Evolutionary conservation across 2,888 invertebrate genomes (phyloP).

Genomic region (Arge pagana): DNA sequence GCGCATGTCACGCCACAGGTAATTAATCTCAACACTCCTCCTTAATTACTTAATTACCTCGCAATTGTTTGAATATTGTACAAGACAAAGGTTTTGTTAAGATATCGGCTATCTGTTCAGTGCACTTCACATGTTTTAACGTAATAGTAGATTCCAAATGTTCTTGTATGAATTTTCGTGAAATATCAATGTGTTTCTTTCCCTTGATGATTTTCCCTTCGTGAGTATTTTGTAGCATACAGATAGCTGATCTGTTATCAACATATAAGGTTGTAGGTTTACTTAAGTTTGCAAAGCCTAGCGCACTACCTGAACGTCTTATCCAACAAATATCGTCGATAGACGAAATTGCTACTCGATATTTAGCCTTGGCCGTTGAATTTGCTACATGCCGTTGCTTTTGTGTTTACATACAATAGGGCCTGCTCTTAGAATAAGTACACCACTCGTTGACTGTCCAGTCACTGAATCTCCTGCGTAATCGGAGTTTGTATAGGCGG

Average conservation of each 20-base stretch:
- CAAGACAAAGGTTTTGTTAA: conserved; percentile 34
- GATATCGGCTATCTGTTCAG: conserved; percentile 39
- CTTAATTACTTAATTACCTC: conserved; percentile 36
- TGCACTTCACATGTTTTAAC: conserved; percentile 35
- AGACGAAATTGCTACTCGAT: conserved; percentile 39
- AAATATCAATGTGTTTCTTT: conserved; percentile 43
- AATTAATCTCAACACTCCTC: conserved; percentile 32
- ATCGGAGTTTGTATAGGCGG: conserved; percentile 33
- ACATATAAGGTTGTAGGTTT: conserved; percentile 35
- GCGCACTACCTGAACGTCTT: conserved; percentile 33
- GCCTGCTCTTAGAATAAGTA: conserved; percentile 36
- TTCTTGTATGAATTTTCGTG: conserved; percentile 40
- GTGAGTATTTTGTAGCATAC: conserved; percentile 39
- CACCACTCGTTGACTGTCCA: conserved; percentile 38
- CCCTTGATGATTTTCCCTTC: conserved; percentile 42
- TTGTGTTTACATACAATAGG: conserved; percentile 37
- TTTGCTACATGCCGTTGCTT: conserved; percentile 32
- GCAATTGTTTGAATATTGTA: conserved; percentile 29
- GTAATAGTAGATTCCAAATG: conserved; percentile 38
- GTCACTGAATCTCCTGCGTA: conserved; percentile 31
- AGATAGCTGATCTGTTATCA: conserved; percentile 42
- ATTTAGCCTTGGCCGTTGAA: conserved; percentile 45
- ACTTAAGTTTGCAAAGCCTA: conserved; percentile 27
- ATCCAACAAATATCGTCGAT: conserved; percentile 45
- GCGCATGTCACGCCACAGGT: too few relatives aligned